Percentiles rank a stretch among this genome's conserved stretches.
Evolutionary conservation across 2,797 vertebrate species (phyloP).

Genomic region (Acrocephalus scirpaceus): DNA sequence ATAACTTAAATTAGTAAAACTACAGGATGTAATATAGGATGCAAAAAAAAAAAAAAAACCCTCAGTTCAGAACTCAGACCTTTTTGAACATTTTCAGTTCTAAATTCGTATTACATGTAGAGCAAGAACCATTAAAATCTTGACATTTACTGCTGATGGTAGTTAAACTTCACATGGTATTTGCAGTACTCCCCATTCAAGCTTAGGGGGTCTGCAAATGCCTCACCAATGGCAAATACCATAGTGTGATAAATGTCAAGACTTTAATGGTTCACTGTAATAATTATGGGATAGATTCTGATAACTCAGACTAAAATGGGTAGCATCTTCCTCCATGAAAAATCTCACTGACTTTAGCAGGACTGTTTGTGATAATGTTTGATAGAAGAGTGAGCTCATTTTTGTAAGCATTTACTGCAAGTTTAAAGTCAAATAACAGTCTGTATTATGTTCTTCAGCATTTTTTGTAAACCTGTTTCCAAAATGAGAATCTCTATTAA

Average conservation of each 20-base stretch:
- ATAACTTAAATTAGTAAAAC: not conserved
- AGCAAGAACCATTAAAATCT: constrained; percentile 19
- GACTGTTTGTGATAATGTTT: not conserved
- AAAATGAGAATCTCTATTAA: not conserved
- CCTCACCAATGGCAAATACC: constrained; percentile 36
- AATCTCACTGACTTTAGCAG: not conserved
- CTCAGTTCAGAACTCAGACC: not conserved
- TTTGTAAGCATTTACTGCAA: not conserved
- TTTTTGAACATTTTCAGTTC: not conserved
- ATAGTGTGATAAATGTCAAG: constrained; percentile 50
- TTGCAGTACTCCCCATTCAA: constrained; percentile 22
- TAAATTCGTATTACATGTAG: not conserved
- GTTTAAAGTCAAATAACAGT: not conserved
- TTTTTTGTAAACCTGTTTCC: not conserved
- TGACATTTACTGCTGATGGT: constrained; percentile 49
- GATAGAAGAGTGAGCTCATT: not conserved
- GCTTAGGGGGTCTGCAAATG: constrained; percentile 37
- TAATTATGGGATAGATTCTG: not conserved
- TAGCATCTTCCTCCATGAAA: not conserved
- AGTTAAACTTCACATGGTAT: constrained; percentile 60
- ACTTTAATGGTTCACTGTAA: constrained; percentile 33
- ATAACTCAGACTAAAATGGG: not conserved
- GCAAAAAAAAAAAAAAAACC: not conserved
- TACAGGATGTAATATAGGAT: not conserved
- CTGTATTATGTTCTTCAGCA: not conserved